These are phyloP conservation scores for Julus scanicus DNA, from an alignment of 2,888 invertebrate species.

Conservation along the genomic window DNA sequence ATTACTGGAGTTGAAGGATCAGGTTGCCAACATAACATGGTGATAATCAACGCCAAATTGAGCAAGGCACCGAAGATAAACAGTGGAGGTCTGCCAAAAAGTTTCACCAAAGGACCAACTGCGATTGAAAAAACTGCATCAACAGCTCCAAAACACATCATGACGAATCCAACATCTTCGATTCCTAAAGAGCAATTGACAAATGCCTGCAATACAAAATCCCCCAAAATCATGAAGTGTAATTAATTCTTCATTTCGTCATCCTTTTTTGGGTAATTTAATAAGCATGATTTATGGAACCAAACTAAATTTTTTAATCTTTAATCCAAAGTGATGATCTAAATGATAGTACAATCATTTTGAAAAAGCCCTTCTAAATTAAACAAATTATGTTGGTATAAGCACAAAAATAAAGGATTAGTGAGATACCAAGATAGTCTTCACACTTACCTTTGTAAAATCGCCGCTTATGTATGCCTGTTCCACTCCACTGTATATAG, in stretches of 20 bases:
- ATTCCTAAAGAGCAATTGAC: slow-evolving; percentile 85
- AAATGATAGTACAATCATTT: too few relatives aligned
- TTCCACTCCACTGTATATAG: slow-evolving; percentile 96
- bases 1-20: slow-evolving; percentile 80
- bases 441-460: slow-evolving; percentile 66
- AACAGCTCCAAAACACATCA: slow-evolving; percentile 96
- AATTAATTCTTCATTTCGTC: too few relatives aligned
- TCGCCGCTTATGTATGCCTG: slow-evolving; percentile 93
- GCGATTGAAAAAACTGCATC: slow-evolving; percentile 91
- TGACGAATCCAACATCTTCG: slow-evolving; percentile 93
- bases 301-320: too few relatives aligned
- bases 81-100: slow-evolving; percentile 86
- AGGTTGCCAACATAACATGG: slow-evolving; percentile 86
- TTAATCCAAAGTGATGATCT: too few relatives aligned
- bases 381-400: too few relatives aligned
- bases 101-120: slow-evolving; percentile 92
- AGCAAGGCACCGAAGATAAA: slow-evolving; percentile 80
- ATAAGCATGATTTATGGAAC: too few relatives aligned
- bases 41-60: slow-evolving; percentile 81
- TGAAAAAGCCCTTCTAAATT: too few relatives aligned
- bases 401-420: too few relatives aligned
- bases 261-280: too few relatives aligned
- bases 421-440: too few relatives aligned
- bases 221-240: background rate
- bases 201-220: slow-evolving; percentile 74